Conservation (phyloP, 2,888 invertebrate genomes). For the Micoletzkya japonica region DNA sequence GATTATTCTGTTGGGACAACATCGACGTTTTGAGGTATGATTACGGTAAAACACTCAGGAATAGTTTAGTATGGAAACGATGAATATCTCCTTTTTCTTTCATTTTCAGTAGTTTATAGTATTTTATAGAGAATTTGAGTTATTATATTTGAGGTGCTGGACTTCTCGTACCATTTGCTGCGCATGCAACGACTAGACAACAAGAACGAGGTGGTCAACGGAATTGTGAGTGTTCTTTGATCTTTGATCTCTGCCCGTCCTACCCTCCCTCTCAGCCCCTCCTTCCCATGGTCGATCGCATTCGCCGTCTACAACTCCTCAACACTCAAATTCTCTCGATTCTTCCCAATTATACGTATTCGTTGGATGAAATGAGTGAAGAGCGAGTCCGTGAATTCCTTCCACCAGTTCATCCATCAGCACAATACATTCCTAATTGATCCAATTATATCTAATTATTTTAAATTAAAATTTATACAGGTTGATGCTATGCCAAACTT, state of each 20-base stretch:
- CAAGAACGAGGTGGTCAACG: constrained; percentile 90
- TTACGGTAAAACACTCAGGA: neutral
- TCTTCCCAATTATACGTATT: constrained; percentile 79
- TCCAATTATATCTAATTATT: too few species aligned
- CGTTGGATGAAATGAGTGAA: constrained; percentile 83
- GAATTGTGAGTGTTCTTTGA: constrained; percentile 70
- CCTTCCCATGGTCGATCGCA: constrained; percentile 94
- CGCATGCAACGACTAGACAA: constrained; percentile 92
- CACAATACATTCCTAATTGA: constrained; percentile 4
- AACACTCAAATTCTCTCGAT: constrained; percentile 77
- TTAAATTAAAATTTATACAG: too few species aligned
- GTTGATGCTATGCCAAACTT: too few species aligned
- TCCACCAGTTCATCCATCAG: constrained; percentile 79
- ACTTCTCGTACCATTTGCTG: constrained; percentile 97
- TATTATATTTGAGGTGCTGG: constrained; percentile 82
- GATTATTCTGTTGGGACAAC: constrained; percentile 90
- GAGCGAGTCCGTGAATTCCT: constrained; percentile 96
- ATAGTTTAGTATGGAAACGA: neutral
- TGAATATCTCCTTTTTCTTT: neutral
- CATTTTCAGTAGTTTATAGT: neutral
- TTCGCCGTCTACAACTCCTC: constrained; percentile 93
- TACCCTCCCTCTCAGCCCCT: constrained; percentile 74
- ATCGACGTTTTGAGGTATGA: constrained; percentile 72
- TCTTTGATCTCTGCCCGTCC: neutral
- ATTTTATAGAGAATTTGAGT: too few species aligned